Base-by-base conservation (phyloP, 2,797 vertebrate genomes). In the Crypturellus tataupa region DNA sequence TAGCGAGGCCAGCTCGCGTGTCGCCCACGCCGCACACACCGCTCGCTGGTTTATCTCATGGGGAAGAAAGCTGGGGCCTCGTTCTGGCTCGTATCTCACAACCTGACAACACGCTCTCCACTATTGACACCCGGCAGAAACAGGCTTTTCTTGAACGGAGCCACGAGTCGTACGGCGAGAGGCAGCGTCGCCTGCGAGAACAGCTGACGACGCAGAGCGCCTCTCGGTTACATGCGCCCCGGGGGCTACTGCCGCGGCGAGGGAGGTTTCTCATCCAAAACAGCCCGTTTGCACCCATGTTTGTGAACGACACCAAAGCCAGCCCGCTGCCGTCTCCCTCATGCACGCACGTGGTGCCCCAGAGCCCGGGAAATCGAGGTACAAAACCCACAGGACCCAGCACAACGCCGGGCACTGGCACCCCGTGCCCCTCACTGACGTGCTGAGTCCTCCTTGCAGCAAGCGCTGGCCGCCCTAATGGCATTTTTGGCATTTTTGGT, bases 401-500 rank as follows among this genome's bases (percentile, higher is more conserved):
- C 67, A 42, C 25, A 33, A 80, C 81, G 25, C 46, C 7, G 3
- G 47, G 40, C 42, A 53, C 3, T 37, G 10, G 13, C 25, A 7
- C 10, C 47, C 44, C 10, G 1, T 59, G 29, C 1, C 7, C 19
- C 35, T 18, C 71, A 47, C 8, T 15, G 3, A 1, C 3, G 5
- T 44, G 37, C 16, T 19, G 40, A 56, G 18, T 24, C 35, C 42
- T 53, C 0, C 0, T 3, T 58, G 44, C 40, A 58, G 29, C 5
- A 24, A 86, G 69, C 76, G 24, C 55, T 53, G 11, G 53, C 79
- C 7, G 33, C 42, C 15, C 60, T 56, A 25, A 21, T 21, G 10
- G 12, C 17, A 27, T 90, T 91, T 93, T 93, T 87, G 31, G 78
- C 16, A 10, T 85, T 60, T 75, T 75, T 89, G 49, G 37, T 71